Base-by-base conservation (phyloP, 2,888 invertebrate species). In the Cosmorhoe ocellata region DNA sequence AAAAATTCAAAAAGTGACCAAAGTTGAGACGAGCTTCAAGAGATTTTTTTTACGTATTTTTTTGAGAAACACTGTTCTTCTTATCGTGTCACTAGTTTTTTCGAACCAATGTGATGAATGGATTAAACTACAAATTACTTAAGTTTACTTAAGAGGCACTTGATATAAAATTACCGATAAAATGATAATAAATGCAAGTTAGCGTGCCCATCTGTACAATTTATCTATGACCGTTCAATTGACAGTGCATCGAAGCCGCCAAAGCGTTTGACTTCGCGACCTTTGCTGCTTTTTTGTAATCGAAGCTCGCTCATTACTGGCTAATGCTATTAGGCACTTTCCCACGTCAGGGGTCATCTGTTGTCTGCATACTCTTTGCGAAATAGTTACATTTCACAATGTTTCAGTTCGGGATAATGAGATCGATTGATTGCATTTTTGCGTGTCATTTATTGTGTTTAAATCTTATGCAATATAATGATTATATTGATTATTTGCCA, bases 201-300 rank as follows among this genome's bases (percentile, higher is more conserved):
- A 18, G 11, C 1, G 9, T 33, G 3, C 30, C 12, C 27, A 44
- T 53, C 44, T 57, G 36, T 28, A 7, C 10, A 1, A 38, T 45
- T 44, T 38, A 48, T 60, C 59, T 55, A 34, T 60, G 57, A 18
- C 28, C 34, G 27, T 32, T 30, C 39, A 55, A 65, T 66, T 66
- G 69, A 65, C 68, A 68, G 51, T 47, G 27, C 33, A 41, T 46
- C 24, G 37, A 51, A 28, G 67, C 76, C 75, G 74, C 72, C 76
- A 78, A 78, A 79, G 76, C 67, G 64, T 60, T 69, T 76, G 76
- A 69, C 73, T 67, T 60, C 56, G 55, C 60, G 74, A 77, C 77
- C 76, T 68, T 65, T 63, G 57, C 50, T 49, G 63, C 63, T 64
- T 65, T 59, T 61, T 64, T 68, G 70, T 74, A 74, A 74, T 71